These are phyloP conservation scores for Peromyscus maniculatus DNA, from an alignment of 2,113 vertebrate genomes.

Conservation along the genomic window DNA sequence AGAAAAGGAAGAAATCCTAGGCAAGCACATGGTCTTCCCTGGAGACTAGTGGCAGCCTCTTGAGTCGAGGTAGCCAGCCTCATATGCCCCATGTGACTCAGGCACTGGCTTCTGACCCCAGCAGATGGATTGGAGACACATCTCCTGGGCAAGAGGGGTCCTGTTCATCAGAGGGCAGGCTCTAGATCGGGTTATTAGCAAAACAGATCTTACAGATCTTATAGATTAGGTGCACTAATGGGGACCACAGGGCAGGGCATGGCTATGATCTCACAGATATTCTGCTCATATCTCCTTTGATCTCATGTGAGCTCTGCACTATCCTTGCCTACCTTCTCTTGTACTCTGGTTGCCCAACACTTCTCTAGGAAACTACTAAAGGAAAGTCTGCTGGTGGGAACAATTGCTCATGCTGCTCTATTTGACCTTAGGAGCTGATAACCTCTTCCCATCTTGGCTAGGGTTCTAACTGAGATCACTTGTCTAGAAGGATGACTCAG, in stretches of 20 bases:
- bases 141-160: neutral
- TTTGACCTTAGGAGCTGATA: neutral
- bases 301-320: neutral
- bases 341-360: neutral
- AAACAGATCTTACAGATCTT: neutral
- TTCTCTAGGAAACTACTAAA: conserved; percentile 33
- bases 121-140: neutral
- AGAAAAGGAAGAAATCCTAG: neutral
- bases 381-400: neutral
- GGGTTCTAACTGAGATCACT: neutral
- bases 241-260: neutral
- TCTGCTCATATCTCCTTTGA: neutral
- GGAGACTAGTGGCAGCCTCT: neutral
- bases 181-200: neutral
- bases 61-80: neutral
- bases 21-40: neutral
- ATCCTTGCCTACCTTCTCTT: neutral
- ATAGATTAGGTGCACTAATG: neutral
- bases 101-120: neutral
- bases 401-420: neutral
- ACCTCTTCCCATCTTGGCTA: neutral
- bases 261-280: neutral
- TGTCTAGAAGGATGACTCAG: neutral
- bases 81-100: neutral
- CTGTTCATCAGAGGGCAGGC: neutral